Percentiles rank a stretch among this genome's conserved stretches.
Evolutionary conservation across 2,113 vertebrate genomes (phyloP).

Genomic region (Rhegmatorhina hoffmannsi): DNA sequence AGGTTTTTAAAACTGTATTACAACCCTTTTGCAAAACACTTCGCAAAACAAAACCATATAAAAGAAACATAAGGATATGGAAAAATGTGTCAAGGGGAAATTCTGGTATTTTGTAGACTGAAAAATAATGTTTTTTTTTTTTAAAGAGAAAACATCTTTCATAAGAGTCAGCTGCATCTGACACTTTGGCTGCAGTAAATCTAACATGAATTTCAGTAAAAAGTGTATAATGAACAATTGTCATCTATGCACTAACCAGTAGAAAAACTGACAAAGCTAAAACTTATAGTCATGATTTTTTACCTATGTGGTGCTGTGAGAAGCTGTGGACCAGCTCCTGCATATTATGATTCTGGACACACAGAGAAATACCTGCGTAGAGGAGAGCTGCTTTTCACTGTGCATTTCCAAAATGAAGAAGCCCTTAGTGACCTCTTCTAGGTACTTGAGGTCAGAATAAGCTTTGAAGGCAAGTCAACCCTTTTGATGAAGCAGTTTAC

Average conservation of each 20-base stretch:
- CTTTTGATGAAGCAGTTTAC: not conserved
- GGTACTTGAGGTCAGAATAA: not conserved
- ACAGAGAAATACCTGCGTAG: not conserved
- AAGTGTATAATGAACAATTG: not conserved
- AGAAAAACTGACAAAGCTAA: not conserved
- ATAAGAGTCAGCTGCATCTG: not conserved
- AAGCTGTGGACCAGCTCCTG: not conserved
- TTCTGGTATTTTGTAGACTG: not conserved
- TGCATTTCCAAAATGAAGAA: not conserved
- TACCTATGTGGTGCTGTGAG: not conserved
- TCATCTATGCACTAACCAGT: not conserved
- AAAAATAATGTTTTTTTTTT: rapidly evolving
- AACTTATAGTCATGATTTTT: not conserved
- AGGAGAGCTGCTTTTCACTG: not conserved
- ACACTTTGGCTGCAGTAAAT: not conserved
- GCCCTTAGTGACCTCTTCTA: not conserved
- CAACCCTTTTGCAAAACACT: not conserved
- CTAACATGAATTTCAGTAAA: not conserved
- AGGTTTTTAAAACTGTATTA: not conserved
- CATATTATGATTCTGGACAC: not conserved
- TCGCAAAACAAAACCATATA: not conserved
- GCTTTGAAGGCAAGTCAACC: not conserved
- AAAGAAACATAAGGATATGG: not conserved
- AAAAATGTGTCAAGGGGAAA: rapidly evolving
- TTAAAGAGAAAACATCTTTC: not conserved